Base-by-base conservation (phyloP, 2,797 vertebrate genomes). In the Erethizon dorsatum region DNA sequence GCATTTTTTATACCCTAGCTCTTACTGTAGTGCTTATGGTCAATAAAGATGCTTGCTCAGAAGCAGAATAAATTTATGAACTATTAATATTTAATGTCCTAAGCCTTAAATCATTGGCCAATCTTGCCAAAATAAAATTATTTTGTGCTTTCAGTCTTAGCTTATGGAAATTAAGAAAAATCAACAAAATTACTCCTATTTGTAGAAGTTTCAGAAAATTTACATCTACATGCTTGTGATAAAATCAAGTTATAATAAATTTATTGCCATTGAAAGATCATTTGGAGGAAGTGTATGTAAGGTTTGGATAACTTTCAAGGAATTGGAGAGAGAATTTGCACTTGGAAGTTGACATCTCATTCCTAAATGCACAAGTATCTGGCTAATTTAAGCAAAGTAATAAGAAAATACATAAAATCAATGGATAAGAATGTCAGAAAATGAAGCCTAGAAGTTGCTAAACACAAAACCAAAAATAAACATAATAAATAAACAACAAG, bases 41-140 rank as follows among this genome's bases (percentile, higher is more conserved):
- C 96, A 95, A 97, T 98, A 98, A 98, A 97, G 91, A 92, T 97
- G 61, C 95, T 98, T 89, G 20, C 47, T 96, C 95, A 97, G 75
- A 86, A 91, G 88, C 90, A 65, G 85, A 98, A 96, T 96, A 98
- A 96, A 98, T 98, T 98, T 98, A 83, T 86, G 87, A 98, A 71
- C 63, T 96, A 93, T 98, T 98, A 98, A 97, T 98, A 98, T 98
- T 98, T 98, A 97, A 98, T 89, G 95, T 47, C 87, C 57, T 24
- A 83, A 91, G 83, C 67, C 63, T 94, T 97, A 98, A 98, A 98
- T 98, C 93, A 95, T 37, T 96, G 56, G 89, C 89, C 93, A 91
- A 20, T 94, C 17, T 73, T 96, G 94, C 41, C 45, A 95, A 96
- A 97, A 94, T 95, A 96, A 97, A 97, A 97, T 52, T 33, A 0